Conservation (phyloP, 2,888 invertebrate species). For the Aplocera efformata region DNA sequence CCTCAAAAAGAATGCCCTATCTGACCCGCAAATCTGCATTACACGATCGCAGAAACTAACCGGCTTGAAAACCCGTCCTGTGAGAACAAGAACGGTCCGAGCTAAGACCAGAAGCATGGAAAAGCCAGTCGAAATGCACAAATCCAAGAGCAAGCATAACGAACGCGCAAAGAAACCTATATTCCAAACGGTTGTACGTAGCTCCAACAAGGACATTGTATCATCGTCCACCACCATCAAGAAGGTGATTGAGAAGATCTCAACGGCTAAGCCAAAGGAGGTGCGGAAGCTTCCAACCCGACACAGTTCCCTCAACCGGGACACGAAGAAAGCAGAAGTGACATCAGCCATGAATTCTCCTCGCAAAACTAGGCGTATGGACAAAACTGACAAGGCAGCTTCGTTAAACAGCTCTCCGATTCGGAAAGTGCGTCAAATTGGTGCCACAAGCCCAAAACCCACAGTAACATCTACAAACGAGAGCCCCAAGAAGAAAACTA, state of each 20-base stretch:
- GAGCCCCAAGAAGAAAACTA: conserved; percentile 63
- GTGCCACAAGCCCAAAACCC: conserved; percentile 52
- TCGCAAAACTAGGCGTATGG: conserved; percentile 68
- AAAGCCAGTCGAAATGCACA: conserved; percentile 52
- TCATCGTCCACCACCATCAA: conserved; percentile 54
- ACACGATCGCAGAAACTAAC: conserved; percentile 61
- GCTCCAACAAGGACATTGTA: conserved; percentile 54
- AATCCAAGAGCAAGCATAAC: conserved; percentile 53
- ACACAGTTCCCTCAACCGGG: conserved; percentile 69
- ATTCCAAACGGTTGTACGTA: conserved; percentile 71
- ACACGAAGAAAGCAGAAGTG: conserved; percentile 59
- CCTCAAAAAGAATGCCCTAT: conserved; percentile 60
- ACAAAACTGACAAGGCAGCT: conserved; percentile 69
- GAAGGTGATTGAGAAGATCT: conserved; percentile 42
- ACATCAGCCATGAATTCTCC: conserved; percentile 67
- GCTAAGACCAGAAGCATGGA: conserved; percentile 63
- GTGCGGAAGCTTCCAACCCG: conserved; percentile 58
- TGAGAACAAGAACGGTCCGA: conserved; percentile 36
- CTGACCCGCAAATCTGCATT: conserved; percentile 51
- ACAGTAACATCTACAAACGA: conserved; percentile 63
- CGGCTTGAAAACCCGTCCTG: conserved; percentile 41
- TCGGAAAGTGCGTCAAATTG: conserved; percentile 69
- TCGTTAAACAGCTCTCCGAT: conserved; percentile 73
- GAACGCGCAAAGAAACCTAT: conserved; percentile 60
- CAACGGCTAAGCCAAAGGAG: conserved; percentile 50